Percentiles rank a stretch among this genome's conserved stretches.
phyloP scores from a whole-genome alignment of 2,888 invertebrate species.

The Hirtodrosophila trivittata region DNA sequence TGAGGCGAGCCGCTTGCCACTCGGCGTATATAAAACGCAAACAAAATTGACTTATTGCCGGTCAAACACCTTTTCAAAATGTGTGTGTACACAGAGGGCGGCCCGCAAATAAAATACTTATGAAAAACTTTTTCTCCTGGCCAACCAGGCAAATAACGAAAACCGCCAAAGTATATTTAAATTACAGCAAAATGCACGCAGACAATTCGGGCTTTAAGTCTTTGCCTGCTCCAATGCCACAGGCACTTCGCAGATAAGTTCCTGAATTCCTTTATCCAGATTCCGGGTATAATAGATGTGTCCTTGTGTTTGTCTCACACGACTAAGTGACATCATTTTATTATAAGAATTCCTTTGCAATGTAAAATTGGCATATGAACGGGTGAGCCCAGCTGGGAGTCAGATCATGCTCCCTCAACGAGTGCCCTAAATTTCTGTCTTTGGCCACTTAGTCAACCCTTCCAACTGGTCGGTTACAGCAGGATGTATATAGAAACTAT shows the following conservation, averaged over 20 bases:
- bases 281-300: conserved; percentile 3
- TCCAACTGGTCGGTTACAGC: no score
- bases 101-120: conserved; percentile 76
- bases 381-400: no score
- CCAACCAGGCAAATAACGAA: conserved; percentile 30
- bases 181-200: conserved; percentile 64
- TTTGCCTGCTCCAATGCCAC: conserved; percentile 11
- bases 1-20: conserved; percentile 40
- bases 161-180: conserved; percentile 67
- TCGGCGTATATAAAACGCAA: conserved; percentile 72
- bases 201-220: conserved; percentile 65
- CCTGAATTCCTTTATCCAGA: conserved; percentile 23
- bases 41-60: conserved; percentile 80
- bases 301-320: not conserved
- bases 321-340: not conserved
- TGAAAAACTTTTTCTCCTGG: conserved; percentile 66
- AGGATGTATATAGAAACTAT: no score
- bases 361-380: no score
- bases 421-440: no score
- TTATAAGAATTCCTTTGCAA: no score
- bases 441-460: no score
- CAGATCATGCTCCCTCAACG: no score
- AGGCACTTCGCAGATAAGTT: conserved; percentile 18
- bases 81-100: conserved; percentile 40
- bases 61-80: conserved; percentile 77